A percentile compares a stretch with the other conserved stretches of the same genome.
Evolutionary conservation across 2,113 vertebrate species (phyloP).

Genomic region (Bambusicola thoracicus): DNA sequence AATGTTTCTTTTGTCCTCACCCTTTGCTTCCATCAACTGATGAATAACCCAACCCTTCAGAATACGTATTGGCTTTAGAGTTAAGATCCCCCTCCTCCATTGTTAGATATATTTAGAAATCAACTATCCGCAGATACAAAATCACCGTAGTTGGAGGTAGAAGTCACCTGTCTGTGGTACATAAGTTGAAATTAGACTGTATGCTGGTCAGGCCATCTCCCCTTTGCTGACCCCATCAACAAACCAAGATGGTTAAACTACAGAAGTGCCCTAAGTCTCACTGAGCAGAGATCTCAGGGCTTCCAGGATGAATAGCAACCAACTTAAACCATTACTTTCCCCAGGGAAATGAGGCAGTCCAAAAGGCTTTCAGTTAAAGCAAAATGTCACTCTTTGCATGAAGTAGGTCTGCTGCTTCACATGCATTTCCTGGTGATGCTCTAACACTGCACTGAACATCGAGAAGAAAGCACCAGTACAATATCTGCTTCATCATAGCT

Average conservation of each 20-base stretch:
- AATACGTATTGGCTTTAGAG: not conserved
- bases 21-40: not conserved
- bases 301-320: not conserved
- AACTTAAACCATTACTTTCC: not conserved
- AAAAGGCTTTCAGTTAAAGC: not conserved
- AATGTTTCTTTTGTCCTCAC: not conserved
- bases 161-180: too few species aligned
- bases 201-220: not conserved
- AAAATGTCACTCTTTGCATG: not conserved
- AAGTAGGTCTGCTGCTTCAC: not conserved
- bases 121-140: fast-evolving
- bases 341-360: not conserved
- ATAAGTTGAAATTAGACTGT: not conserved
- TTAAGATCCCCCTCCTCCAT: not conserved
- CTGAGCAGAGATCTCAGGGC: not conserved
- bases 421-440: not conserved
- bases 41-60: not conserved
- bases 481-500: not conserved
- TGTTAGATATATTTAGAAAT: not conserved
- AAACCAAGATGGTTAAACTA: not conserved
- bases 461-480: not conserved
- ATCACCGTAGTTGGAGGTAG: not conserved
- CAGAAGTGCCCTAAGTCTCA: not conserved
- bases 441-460: not conserved
- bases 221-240: not conserved